phyloP scores from a whole-genome alignment of 2,888 invertebrate genomes.

The Eilema caniola region DNA sequence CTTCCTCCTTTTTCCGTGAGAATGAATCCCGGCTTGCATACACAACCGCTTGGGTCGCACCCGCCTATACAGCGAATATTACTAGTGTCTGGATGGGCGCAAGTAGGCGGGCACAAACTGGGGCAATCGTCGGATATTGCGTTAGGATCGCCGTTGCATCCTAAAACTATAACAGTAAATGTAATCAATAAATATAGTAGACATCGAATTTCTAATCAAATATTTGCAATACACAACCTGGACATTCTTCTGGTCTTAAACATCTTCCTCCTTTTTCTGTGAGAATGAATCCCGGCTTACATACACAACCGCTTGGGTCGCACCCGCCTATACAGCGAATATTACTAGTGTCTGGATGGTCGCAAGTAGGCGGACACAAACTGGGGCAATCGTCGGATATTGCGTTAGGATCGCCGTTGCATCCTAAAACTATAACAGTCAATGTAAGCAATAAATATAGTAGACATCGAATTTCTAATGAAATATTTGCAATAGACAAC shows the following conservation, averaged over 20 bases:
- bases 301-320: slow-evolving; percentile 22
- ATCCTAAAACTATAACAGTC: neutral
- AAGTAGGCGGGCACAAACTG: slow-evolving; percentile 20
- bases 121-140: slow-evolving; percentile 14
- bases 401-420: slow-evolving; percentile 26
- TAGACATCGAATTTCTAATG: neutral
- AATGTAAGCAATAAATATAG: neutral
- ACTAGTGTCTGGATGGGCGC: slow-evolving; percentile 10
- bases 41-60: slow-evolving; percentile 25
- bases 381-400: slow-evolving; percentile 8
- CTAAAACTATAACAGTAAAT: neutral
- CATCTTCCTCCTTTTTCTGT: slow-evolving; percentile 10
- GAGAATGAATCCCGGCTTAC: slow-evolving; percentile 23
- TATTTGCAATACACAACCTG: neutral
- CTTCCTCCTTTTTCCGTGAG: slow-evolving; percentile 2
- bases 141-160: slow-evolving; percentile 24
- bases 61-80: slow-evolving; percentile 1
- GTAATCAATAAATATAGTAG: neutral
- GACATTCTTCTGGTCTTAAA: slow-evolving; percentile 12
- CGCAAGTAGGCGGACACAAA: slow-evolving; percentile 23
- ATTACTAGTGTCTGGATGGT: neutral
- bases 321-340: slow-evolving; percentile 20
- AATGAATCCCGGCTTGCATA: slow-evolving; percentile 28
- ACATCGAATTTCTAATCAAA: neutral
- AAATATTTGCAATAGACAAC: neutral